Conservation (phyloP, 2,888 invertebrate genomes). For the Athalia circularis region DNA sequence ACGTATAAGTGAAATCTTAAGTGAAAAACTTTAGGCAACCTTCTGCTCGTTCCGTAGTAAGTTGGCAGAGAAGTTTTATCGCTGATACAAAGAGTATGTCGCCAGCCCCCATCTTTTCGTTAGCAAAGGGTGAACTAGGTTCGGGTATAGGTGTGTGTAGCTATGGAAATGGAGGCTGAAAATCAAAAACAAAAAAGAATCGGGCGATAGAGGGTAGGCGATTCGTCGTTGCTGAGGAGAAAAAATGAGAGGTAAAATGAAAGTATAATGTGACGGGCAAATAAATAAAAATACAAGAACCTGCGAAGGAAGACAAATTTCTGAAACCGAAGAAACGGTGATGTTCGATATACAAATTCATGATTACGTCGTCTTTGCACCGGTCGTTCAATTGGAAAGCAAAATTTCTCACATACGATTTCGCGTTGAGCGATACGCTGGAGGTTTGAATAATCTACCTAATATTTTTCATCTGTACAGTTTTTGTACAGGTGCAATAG, state of each 20-base stretch:
- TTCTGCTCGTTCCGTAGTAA: slow-evolving; percentile 20
- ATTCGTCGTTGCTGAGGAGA: background rate
- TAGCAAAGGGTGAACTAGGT: slow-evolving; percentile 1
- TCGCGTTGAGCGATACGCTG: no score
- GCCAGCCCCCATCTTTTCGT: background rate
- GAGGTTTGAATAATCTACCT: no score
- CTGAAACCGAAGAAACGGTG: no score
- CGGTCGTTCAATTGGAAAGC: no score
- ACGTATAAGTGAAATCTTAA: slow-evolving; percentile 42
- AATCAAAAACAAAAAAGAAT: slow-evolving; percentile 6
- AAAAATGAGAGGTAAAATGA: background rate
- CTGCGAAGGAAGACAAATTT: no score
- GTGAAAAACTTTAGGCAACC: slow-evolving; percentile 42
- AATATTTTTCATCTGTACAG: no score
- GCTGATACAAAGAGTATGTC: slow-evolving; percentile 36
- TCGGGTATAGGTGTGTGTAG: no score
- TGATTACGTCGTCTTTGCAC: no score
- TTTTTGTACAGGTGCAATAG: no score
- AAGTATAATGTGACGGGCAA: background rate
- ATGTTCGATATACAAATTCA: no score
- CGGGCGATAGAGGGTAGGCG: slow-evolving; percentile 32
- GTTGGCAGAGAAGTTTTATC: slow-evolving; percentile 34
- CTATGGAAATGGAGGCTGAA: background rate
- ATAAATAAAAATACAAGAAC: background rate
- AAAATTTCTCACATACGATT: no score